A percentile compares a stretch with the other conserved stretches of the same genome.
phyloP scores from a whole-genome alignment of 2,113 vertebrate species.

The Aegotheles bennettii region DNA sequence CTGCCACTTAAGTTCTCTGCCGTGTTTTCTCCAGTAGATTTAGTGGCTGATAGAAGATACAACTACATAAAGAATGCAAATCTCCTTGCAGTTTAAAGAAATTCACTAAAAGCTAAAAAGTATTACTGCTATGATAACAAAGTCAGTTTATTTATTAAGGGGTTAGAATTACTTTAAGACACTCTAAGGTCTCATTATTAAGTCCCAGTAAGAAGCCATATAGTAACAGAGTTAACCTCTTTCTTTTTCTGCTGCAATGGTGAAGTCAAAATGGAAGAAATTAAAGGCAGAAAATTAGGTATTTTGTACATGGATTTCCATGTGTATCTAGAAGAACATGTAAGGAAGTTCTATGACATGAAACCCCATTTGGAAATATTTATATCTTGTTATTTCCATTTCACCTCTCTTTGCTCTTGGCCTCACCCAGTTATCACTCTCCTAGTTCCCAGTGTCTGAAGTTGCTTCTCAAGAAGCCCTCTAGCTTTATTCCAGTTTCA shows the following conservation, averaged over 20 bases:
- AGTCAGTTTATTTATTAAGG: neutral
- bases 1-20: neutral
- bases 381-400: neutral
- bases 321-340: rapidly evolving
- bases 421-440: neutral
- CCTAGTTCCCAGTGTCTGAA: neutral
- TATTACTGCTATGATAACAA: neutral
- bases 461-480: neutral
- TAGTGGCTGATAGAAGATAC: neutral
- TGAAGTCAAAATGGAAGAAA: neutral
- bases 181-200: neutral
- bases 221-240: neutral
- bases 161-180: neutral
- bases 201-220: neutral
- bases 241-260: neutral
- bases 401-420: rapidly evolving
- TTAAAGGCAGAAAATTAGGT: neutral
- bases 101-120: neutral
- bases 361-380: neutral
- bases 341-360: neutral
- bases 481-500: neutral
- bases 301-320: neutral
- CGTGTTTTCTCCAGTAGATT: neutral
- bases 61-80: neutral
- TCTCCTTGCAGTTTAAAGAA: neutral